These are phyloP conservation scores for Hypanus sabinus DNA, from an alignment of 2,113 vertebrate genomes.

Conservation along the genomic window DNA sequence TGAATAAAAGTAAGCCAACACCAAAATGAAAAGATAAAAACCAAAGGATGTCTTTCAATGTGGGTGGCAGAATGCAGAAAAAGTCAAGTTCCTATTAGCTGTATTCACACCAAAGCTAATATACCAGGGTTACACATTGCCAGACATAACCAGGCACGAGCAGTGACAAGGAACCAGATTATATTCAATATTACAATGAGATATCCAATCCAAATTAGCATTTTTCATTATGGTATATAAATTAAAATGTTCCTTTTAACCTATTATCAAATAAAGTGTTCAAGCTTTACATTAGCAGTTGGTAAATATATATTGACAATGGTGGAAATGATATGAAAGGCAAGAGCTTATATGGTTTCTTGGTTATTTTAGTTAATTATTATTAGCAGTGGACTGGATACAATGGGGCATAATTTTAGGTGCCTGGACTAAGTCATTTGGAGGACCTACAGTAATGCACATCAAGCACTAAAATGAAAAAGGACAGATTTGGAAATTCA, in stretches of 20 bases:
- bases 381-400: neutral
- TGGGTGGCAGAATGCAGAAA: neutral
- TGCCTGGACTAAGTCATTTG: neutral
- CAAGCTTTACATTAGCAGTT: neutral
- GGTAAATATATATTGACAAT: neutral
- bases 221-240: neutral
- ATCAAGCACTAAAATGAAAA: neutral
- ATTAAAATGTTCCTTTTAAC: neutral
- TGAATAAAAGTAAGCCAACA: neutral
- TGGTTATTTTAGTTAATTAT: neutral
- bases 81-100: neutral
- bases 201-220: neutral
- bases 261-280: neutral
- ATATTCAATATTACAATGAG: neutral
- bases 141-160: neutral
- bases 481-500: neutral
- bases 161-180: neutral
- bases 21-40: neutral
- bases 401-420: neutral
- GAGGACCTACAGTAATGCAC: neutral
- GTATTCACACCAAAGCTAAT: neutral
- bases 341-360: neutral
- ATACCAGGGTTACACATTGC: neutral
- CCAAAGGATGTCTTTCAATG: neutral
- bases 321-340: neutral